These are phyloP conservation scores for Nerophis ophidion DNA, from an alignment of 2,113 vertebrate genomes.

Conservation along the genomic window DNA sequence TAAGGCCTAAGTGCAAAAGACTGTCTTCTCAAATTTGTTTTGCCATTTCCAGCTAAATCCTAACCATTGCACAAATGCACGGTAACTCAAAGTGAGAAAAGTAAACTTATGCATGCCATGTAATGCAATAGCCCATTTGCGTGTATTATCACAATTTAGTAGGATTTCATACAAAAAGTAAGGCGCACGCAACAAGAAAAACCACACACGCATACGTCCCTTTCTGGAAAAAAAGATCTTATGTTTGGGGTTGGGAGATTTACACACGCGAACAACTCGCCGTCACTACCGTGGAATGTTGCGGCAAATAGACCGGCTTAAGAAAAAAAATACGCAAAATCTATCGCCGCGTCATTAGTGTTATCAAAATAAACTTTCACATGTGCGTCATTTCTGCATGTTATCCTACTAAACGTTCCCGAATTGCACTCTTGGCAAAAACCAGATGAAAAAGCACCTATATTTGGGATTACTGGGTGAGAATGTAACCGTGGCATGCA, in stretches of 20 bases:
- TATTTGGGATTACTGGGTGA: conserved; percentile 48
- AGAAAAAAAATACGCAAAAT: neutral
- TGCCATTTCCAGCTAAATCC: neutral
- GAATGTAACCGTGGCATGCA: conserved; percentile 61
- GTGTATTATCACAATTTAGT: neutral
- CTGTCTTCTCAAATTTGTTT: neutral
- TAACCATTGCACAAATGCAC: neutral
- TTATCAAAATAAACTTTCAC: neutral
- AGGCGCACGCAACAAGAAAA: neutral
- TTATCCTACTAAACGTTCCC: neutral
- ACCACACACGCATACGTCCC: no score
- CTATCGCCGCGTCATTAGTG: neutral
- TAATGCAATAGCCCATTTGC: conserved; percentile 1
- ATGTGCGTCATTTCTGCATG: neutral
- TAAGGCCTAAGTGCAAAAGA: neutral
- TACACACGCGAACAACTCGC: no score
- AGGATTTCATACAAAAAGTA: neutral
- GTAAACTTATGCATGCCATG: neutral
- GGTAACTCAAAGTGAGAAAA: neutral
- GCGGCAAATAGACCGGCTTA: no score
- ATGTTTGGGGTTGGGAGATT: no score
- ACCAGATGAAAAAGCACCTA: conserved; percentile 19
- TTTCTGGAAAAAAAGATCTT: no score
- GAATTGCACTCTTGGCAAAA: conserved; percentile 4
- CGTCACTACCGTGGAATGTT: no score